phyloP scores from a whole-genome alignment of 2,797 vertebrate species.

The Chelon auratus region DNA sequence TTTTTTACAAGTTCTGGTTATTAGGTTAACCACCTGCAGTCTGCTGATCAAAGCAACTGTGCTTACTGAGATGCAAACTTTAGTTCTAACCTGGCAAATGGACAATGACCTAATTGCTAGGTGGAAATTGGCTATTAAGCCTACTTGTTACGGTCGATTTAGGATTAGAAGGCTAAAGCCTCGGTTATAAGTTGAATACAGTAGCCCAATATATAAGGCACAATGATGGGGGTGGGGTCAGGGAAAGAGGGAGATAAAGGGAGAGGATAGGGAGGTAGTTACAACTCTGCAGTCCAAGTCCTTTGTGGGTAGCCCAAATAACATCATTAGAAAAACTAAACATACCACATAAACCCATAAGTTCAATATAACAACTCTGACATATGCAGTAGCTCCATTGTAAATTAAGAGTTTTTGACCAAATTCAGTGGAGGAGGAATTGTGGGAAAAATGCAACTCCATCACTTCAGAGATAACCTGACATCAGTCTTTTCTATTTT shows the following conservation, averaged over 20 bases:
- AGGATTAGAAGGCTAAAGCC: slow-evolving; percentile 6
- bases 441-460: slow-evolving; percentile 7
- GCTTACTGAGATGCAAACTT: slow-evolving; percentile 48
- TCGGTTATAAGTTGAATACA: slow-evolving; percentile 28
- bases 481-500: slow-evolving; percentile 78
- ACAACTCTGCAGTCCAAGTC: too few relatives aligned
- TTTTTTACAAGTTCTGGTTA: too few relatives aligned
- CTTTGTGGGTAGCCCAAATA: too few relatives aligned
- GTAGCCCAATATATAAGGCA: slow-evolving; percentile 20
- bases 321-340: too few relatives aligned
- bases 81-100: slow-evolving; percentile 30
- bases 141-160: slow-evolving; percentile 35
- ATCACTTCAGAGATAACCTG: slow-evolving; percentile 73
- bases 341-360: too few relatives aligned
- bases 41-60: slow-evolving; percentile 46
- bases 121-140: slow-evolving; percentile 50
- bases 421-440: neutral
- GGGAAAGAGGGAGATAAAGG: too few relatives aligned
- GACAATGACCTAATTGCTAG: slow-evolving; percentile 55
- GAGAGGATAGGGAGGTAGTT: too few relatives aligned
- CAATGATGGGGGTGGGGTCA: slow-evolving; percentile 1
- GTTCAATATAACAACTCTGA: too few relatives aligned
- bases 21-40: slow-evolving; percentile 35
- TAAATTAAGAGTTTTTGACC: neutral
- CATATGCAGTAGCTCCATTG: too few relatives aligned